Base-by-base conservation (phyloP, 2,113 vertebrate species). In the Podilymbus podiceps region DNA sequence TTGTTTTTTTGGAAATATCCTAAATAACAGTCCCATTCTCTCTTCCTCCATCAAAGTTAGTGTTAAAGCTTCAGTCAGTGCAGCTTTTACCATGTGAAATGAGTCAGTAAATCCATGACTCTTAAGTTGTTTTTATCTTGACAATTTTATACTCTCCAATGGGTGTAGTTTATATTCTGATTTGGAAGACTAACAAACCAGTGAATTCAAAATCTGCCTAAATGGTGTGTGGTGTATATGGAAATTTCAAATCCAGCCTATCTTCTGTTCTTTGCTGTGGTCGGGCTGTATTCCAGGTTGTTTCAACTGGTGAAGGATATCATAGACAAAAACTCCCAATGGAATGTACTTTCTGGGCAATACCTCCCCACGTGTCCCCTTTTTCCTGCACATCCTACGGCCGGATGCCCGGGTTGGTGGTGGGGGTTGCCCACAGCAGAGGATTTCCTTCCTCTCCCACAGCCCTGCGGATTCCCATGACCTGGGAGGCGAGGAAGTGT, bases 81-180 rank as follows among this genome's bases (percentile, higher is more conserved):
- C 33, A 60, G 74, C 67, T 76, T 76, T 66, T 8, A 5, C 47
- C 15, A 21, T 35, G 44, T 78, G 68, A 95, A 56, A 66, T 7
- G 69, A 86, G 68, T 90, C 60, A 79, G 50, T 93, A 93, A 94
- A 85, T 67, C 71, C 38, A 3, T 84, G 87, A 86, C 66, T 90
- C 44, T 72, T 88, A 59, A 40, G 38, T 18, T 72, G 28, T 22
- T 89, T 80, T 80, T 83, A 53, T 68, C 72, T 82, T 58, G 66
- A 38, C 59, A 46, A 4, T 77, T 93, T 87, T 81, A 38, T 94
- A 67, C 83, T 90, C 42, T 90, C 56, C 82, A 50, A 6, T n/a
- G 40, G 52, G 58, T 78, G 46, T 52, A 80, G 62, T 82, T 85
- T 68, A 77, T 90, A 52, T 86, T 52, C 62, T 74, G 44, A 76